Percentiles rank a stretch among this genome's conserved stretches.
These are phyloP conservation scores for Phalacrocorax carbo DNA, from an alignment of 2,113 vertebrate species.

Conservation along the genomic window DNA sequence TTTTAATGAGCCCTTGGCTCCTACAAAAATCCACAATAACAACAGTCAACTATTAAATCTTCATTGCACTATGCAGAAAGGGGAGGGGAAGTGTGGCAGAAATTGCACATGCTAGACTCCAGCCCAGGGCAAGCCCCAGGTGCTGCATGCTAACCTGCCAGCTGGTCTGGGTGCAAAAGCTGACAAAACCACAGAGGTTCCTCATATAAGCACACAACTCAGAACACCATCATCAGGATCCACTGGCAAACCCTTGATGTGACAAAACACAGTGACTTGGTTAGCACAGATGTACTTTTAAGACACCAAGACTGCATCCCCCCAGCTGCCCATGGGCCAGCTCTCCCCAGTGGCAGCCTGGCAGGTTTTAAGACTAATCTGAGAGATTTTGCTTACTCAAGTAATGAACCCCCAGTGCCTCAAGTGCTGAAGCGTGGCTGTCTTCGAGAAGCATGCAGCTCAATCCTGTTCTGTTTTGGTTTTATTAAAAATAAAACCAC, in stretches of 20 bases:
- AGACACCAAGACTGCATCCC: neutral
- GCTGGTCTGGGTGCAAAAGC: neutral
- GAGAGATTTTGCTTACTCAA: neutral
- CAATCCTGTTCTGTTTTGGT: neutral
- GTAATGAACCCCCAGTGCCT: neutral
- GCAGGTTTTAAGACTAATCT: neutral
- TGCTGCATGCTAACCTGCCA: neutral
- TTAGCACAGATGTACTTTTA: neutral
- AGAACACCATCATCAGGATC: neutral
- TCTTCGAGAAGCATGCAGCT: neutral
- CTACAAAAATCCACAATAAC: neutral
- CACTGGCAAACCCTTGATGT: neutral
- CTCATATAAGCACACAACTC: neutral
- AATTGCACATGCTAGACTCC: neutral
- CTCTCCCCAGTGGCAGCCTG: neutral
- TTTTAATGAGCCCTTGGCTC: neutral
- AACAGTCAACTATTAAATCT: neutral
- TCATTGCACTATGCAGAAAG: too few species aligned
- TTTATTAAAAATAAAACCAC: neutral
- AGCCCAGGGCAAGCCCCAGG: neutral
- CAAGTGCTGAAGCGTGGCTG: neutral
- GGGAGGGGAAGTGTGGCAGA: neutral
- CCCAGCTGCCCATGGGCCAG: neutral
- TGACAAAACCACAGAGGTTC: neutral
- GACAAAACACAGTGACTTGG: neutral